Percentiles rank a stretch among this genome's conserved stretches.
These are phyloP conservation scores for Neodiprion virginianus DNA, from an alignment of 1,140 invertebrate genomes.

Conservation along the genomic window DNA sequence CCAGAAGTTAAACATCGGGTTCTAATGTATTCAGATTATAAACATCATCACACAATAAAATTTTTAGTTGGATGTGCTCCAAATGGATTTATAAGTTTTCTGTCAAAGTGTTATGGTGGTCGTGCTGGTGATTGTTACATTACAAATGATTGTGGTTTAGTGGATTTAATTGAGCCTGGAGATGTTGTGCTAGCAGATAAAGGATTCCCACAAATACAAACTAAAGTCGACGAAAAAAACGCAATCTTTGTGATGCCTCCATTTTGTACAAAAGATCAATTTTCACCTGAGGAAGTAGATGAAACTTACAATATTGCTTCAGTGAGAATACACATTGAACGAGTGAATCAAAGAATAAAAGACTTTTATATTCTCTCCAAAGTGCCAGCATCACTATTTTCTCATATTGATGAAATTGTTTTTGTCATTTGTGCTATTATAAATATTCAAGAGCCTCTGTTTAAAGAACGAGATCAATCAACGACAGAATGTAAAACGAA, in stretches of 20 bases:
- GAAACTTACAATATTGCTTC: slow-evolving; percentile 44
- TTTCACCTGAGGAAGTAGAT: slow-evolving; percentile 34
- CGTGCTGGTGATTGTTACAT: slow-evolving; percentile 34
- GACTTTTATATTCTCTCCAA: slow-evolving; percentile 29
- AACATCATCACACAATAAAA: slow-evolving; percentile 27
- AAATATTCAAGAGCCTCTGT: background rate
- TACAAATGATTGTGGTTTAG: slow-evolving; percentile 34
- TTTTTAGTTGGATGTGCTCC: slow-evolving; percentile 29
- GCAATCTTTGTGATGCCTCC: slow-evolving; percentile 36
- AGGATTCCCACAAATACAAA: slow-evolving; percentile 31
- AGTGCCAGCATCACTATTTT: background rate
- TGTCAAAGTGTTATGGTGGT: slow-evolving; percentile 36
- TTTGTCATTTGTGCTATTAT: background rate
- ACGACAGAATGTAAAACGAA: too few species aligned
- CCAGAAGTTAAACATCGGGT: slow-evolving; percentile 20
- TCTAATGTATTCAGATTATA: slow-evolving; percentile 25
- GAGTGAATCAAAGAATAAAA: slow-evolving; percentile 42
- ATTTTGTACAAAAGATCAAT: slow-evolving; percentile 26
- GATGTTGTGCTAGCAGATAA: slow-evolving; percentile 46
- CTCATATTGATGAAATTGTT: background rate
- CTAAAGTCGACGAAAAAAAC: slow-evolving; percentile 22
- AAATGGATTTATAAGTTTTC: slow-evolving; percentile 29
- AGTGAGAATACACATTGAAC: slow-evolving; percentile 47
- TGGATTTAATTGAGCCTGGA: slow-evolving; percentile 37
- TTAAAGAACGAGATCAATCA: background rate